Evolutionary conservation across 1,140 invertebrate genomes (phyloP), one percentile per base, ranked within the genome.

Genomic region (Pomphorhynchus laevis): DNA sequence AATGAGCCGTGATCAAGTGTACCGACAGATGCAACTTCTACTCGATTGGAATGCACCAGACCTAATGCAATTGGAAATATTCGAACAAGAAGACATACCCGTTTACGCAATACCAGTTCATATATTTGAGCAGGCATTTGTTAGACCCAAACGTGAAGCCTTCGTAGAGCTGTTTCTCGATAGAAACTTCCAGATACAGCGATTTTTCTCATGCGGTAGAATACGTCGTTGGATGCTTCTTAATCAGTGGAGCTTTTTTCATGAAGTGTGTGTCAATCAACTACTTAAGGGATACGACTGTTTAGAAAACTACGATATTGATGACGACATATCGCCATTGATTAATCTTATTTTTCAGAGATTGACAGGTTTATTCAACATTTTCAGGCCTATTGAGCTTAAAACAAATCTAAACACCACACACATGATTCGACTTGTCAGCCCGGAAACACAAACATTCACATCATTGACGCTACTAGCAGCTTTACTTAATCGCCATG

Each of bases 21-120:
- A 54, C 37, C 53, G 56, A 46, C 51, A 58, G 37, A 43, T 61
- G 1, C 52, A 52, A 29, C 48, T 61, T n/a, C 55, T 55, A 5
- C 36, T 61, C 14, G 56, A 60, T 42, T 61, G 59, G 59, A 61
- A 61, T 43, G 47, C 53, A 41, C 51, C 55, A 5, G 51, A 58
- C 33, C 46, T 61, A 21, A 58, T 57, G 3, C 38, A 46, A 18
- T 49, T 48, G 14, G 53, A 59, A 48, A 54, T 62, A 23, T 54
- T 59, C 39, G 36, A 51, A 27, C 50, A 49, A 43, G 51, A 56
- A 44, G 54, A 51, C 20, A 50, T 47, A 29, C 48, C 45, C n/a
- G 51, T 49, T 55, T 38, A 51, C 49, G 48, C 59, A 52, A 49
- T 61, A 5, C 51, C 57, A 21, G 52, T 56, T 40, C 45, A 50